Evolutionary conservation across 1,140 invertebrate species (phyloP).

Genomic region (Coptotermes formosanus): DNA sequence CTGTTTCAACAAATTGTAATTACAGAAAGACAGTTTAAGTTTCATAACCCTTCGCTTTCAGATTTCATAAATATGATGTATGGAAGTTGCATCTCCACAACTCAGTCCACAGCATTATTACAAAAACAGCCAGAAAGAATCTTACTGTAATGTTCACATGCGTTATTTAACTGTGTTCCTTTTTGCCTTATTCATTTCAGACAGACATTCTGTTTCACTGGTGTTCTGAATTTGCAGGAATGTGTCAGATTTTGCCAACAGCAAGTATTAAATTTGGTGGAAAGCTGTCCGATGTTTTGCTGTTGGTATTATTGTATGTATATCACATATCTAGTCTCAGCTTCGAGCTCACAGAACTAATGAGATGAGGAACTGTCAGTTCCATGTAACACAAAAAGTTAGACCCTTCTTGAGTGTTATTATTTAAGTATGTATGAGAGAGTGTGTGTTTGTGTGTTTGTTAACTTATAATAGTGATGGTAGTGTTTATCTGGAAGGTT

Average conservation of each 20-base stretch:
- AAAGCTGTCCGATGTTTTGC: background rate
- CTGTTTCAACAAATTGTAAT: too few species aligned
- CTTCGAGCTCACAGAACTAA: background rate
- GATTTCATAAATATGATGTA: background rate
- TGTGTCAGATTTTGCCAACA: conserved; percentile 2
- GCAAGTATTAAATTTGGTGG: background rate
- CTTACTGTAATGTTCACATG: background rate
- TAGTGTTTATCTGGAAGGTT: background rate
- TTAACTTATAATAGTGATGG: background rate
- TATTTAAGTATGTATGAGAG: background rate
- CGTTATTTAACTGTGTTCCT: background rate
- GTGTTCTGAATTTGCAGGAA: background rate
- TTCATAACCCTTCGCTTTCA: too few species aligned
- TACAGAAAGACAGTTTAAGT: too few species aligned
- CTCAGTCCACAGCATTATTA: background rate
- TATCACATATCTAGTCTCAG: conserved; percentile 13
- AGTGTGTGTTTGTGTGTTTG: background rate
- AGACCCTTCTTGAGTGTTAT: background rate
- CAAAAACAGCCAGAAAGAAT: background rate
- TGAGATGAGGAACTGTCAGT: background rate
- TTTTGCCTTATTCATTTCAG: background rate
- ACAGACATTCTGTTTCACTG: background rate
- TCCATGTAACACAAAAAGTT: conserved; percentile 7
- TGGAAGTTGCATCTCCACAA: background rate
- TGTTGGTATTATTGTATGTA: background rate